Evolutionary conservation across 2,113 vertebrate species (phyloP), one percentile per base, ranked within the genome.

Genomic region (Marmota monax): DNA sequence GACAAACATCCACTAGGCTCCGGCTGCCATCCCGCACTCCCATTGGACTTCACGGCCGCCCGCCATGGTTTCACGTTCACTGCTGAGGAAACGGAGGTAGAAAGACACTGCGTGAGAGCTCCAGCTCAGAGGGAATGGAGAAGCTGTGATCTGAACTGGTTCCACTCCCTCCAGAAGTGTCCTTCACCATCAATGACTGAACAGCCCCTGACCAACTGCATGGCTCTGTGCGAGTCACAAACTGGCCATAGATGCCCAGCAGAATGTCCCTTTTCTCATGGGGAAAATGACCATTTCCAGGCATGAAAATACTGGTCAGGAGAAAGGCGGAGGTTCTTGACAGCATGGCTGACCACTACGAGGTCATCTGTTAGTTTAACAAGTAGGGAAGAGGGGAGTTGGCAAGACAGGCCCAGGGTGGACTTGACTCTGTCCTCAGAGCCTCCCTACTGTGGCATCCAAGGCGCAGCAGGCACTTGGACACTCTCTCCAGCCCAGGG

Each of bases 51-150:
- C 25, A 63, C 23, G 39, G 7, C 16, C 5, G 7, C 27, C 2
- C 16, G 23, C 45, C 13, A 32, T 2, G 20, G 56, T 7, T 17
- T 22, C 42, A 4, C 25, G 17, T n/a, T 85, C 32, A 61, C 58
- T 3, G 2, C 14, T 34, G 32, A 17, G 32, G 27, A 34, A 34
- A 2, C 14, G 67, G 34, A 5, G 84, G n/a, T 27, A 42, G 29
- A 39, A 25, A 78, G 32, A 48, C 1, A 11, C 10, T 22, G 37
- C 3, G 42, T 1, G 73, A 56, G 63, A 27, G 2, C 25, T 11
- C 14, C 8, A 2, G 4, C 11, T 69, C 1, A 0, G 7, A 34
- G 13, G 17, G 17, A 12, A 34, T 1, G 10, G 0, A 51, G 56
- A 79, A 39, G 45, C 32, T 67, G 5, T 10, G 23, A 2, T 63